phyloP scores from a whole-genome alignment of 2,888 invertebrate genomes.

The Eilema griseolum region DNA sequence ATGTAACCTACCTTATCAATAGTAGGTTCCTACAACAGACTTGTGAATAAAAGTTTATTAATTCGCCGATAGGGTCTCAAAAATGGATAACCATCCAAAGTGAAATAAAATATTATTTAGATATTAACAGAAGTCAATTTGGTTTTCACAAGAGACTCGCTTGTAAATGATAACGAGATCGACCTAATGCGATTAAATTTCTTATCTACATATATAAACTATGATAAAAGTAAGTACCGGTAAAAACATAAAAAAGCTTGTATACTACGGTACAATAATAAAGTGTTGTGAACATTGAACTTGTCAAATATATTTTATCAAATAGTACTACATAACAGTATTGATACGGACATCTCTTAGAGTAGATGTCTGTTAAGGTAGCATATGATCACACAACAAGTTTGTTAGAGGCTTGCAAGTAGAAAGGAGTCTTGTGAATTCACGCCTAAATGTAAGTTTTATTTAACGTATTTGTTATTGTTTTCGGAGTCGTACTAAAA shows the following conservation, averaged over 20 bases:
- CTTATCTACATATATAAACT: background rate
- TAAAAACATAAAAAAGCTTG: background rate
- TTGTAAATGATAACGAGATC: background rate
- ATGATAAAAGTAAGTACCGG: background rate
- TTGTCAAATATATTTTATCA: background rate
- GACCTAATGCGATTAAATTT: background rate
- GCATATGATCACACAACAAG: background rate
- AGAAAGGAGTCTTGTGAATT: background rate
- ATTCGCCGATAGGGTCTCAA: too few relatives aligned
- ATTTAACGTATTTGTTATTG: background rate
- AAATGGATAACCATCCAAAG: too few relatives aligned
- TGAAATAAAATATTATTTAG: background rate
- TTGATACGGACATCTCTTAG: conserved; percentile 29
- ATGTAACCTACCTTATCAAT: too few relatives aligned
- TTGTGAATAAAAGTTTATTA: too few relatives aligned
- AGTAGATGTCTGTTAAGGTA: background rate
- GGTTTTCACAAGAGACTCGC: conserved; percentile 1
- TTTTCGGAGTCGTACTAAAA: background rate
- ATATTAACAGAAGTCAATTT: background rate
- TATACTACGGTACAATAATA: background rate
- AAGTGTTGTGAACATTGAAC: background rate
- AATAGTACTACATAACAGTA: background rate
- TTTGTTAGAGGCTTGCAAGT: background rate
- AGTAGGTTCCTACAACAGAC: too few relatives aligned
- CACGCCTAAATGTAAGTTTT: background rate